Evolutionary conservation across 2,113 vertebrate species (phyloP).

Genomic region (Picathartes gymnocephalus): DNA sequence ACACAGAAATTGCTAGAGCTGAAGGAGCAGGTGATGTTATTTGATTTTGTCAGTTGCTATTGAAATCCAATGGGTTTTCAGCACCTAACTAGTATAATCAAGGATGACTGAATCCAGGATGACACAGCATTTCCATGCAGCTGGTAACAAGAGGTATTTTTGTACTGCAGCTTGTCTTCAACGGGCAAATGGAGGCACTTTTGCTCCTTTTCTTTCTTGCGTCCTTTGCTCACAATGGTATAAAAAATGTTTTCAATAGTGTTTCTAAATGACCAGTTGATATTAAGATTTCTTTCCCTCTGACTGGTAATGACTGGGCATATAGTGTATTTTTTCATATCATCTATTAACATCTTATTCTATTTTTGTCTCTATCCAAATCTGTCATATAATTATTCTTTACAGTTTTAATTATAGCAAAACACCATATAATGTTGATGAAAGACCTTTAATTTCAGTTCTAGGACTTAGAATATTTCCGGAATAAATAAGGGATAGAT

Average conservation of each 20-base stretch:
- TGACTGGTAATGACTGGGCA: not conserved
- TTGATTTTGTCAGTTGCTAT: not conserved
- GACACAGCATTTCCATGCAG: not conserved
- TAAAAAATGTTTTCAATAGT: not conserved
- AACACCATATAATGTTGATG: not conserved
- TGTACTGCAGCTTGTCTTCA: not conserved
- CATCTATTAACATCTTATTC: not conserved
- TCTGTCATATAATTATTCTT: conserved; percentile 46
- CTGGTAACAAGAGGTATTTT: not conserved
- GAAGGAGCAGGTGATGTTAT: not conserved
- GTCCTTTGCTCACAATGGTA: not conserved
- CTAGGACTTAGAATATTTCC: not conserved
- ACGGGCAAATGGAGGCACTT: not conserved
- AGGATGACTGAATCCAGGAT: not conserved
- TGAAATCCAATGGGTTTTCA: not conserved
- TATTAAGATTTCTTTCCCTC: not conserved
- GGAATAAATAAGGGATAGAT: conserved; percentile 30
- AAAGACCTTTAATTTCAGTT: conserved; percentile 47
- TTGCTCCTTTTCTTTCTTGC: not conserved
- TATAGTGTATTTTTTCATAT: not conserved
- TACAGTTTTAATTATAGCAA: conserved; percentile 56
- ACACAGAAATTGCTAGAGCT: not conserved
- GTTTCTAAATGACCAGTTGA: not conserved
- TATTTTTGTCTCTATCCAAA: not conserved
- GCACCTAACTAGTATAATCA: not conserved